These are phyloP conservation scores for Pholis gunnellus DNA, from an alignment of 2,113 vertebrate genomes.

Conservation along the genomic window DNA sequence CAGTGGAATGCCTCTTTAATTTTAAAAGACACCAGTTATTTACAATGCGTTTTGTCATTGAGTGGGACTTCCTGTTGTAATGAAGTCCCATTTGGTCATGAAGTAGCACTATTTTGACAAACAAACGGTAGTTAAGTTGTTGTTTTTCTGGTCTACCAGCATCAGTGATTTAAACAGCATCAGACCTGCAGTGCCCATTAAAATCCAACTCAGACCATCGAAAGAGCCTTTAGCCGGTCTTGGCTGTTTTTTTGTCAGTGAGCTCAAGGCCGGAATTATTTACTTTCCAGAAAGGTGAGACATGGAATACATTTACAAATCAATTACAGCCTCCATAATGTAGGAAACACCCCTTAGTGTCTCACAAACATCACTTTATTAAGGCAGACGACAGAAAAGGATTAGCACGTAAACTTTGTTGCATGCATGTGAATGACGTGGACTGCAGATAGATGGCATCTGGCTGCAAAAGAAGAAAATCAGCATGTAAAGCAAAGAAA, in stretches of 20 bases:
- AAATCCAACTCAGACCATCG: background rate
- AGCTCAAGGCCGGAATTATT: slow-evolving; percentile 10
- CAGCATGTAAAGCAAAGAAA: slow-evolving; percentile 1
- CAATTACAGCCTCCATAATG: slow-evolving; percentile 60
- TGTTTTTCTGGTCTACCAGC: background rate
- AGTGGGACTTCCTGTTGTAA: slow-evolving; percentile 18
- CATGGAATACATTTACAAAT: slow-evolving; percentile 64
- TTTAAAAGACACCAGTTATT: background rate
- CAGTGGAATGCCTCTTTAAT: background rate
- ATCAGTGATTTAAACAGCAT: slow-evolving; percentile 2
- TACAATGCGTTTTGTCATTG: background rate
- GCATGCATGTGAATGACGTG: background rate
- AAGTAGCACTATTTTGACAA: background rate
- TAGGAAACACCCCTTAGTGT: slow-evolving; percentile 6
- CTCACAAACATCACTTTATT: background rate
- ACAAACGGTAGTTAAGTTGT: background rate
- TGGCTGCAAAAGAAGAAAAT: background rate
- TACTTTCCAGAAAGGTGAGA: slow-evolving; percentile 80
- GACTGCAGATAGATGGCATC: slow-evolving; percentile 1
- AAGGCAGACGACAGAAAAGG: background rate
- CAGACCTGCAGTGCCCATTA: background rate
- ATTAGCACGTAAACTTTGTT: background rate
- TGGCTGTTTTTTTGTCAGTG: background rate
- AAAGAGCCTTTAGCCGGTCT: background rate
- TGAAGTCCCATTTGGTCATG: background rate